A percentile compares a stretch with the other conserved stretches of the same genome.
Conservation (phyloP, 2,113 vertebrate species). For the Nicator chloris region DNA sequence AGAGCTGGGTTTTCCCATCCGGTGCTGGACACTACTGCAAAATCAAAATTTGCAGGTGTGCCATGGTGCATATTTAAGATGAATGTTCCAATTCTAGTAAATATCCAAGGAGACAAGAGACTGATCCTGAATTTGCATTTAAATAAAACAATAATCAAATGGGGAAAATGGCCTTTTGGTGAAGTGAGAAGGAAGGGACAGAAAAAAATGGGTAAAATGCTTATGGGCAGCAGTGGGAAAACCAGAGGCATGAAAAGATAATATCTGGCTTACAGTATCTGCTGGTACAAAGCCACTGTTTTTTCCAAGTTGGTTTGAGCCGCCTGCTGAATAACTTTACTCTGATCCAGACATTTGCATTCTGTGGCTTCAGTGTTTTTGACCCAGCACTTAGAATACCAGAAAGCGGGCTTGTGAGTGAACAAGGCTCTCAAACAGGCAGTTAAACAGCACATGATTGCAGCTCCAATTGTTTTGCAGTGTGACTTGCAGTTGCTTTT, state of each 20-base stretch:
- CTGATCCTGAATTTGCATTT: background rate
- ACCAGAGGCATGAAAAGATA: background rate
- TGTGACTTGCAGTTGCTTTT: conserved; percentile 28
- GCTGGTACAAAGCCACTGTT: background rate
- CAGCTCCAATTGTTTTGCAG: background rate
- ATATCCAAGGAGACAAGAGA: background rate
- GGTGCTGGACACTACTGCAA: background rate
- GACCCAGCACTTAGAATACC: background rate
- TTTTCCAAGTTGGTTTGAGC: background rate
- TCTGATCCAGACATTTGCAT: conserved; percentile 15
- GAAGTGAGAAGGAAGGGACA: background rate
- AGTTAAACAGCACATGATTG: conserved; percentile 10
- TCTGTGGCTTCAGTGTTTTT: conserved; percentile 23
- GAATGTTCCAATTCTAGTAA: background rate
- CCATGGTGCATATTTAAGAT: background rate
- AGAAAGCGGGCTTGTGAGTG: background rate
- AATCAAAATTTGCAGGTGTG: background rate
- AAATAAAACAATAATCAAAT: background rate
- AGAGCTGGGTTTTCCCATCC: background rate
- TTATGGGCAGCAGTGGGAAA: background rate
- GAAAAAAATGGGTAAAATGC: background rate
- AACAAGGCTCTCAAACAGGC: conserved; percentile 39
- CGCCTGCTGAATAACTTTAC: background rate
- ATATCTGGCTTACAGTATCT: background rate
- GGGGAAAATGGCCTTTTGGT: background rate